These are phyloP conservation scores for Eupeodes latifasciatus DNA, from an alignment of 2,888 invertebrate species.

Conservation along the genomic window DNA sequence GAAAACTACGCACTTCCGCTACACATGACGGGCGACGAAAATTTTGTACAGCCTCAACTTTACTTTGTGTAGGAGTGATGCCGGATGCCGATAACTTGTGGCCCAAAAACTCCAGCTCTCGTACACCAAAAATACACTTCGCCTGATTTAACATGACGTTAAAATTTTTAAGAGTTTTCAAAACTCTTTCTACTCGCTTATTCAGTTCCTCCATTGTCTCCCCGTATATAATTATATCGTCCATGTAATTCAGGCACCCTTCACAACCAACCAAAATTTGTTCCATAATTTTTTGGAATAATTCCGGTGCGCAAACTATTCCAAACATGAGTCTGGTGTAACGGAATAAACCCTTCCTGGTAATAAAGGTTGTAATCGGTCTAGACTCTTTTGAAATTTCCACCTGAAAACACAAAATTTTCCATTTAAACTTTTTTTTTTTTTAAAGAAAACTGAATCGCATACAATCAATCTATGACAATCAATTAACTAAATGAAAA, in stretches of 20 bases:
- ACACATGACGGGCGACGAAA: not conserved
- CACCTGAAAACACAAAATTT: no score
- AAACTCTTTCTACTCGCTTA: not conserved
- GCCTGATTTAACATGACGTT: slow-evolving; percentile 1
- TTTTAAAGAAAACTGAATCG: no score
- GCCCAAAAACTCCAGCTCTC: not conserved
- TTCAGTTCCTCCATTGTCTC: not conserved
- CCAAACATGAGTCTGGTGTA: not conserved
- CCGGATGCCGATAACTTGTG: slow-evolving; percentile 12
- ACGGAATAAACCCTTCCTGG: slow-evolving; percentile 3
- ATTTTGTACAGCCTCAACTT: not conserved
- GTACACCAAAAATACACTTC: slow-evolving; percentile 22
- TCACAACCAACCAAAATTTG: slow-evolving; percentile 13
- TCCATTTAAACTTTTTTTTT: no score
- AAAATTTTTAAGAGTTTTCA: slow-evolving; percentile 1
- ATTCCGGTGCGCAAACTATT: slow-evolving; percentile 7
- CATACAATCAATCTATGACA: no score
- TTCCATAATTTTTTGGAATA: slow-evolving; percentile 21
- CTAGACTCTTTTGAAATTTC: not conserved
- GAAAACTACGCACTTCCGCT: not conserved
- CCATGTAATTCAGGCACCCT: slow-evolving; percentile 10
- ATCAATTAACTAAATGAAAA: no score
- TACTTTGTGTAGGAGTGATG: not conserved
- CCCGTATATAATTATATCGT: slow-evolving; percentile 11
- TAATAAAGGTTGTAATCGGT: slow-evolving; percentile 11